Conservation (phyloP, 2,113 vertebrate genomes). For the Hyperopisus bebe region DNA sequence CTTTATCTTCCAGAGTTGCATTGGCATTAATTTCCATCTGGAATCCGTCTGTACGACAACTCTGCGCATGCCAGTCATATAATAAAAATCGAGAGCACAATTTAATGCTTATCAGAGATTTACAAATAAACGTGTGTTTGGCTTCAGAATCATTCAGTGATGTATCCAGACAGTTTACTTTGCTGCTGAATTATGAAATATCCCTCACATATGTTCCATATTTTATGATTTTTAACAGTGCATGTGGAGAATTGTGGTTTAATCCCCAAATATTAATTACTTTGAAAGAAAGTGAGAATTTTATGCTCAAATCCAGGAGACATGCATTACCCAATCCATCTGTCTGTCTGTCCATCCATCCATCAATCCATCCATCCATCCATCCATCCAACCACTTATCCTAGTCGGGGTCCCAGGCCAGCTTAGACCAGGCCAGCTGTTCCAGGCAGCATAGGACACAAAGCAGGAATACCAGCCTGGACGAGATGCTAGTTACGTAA, state of each 20-base stretch:
- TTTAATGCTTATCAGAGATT: neutral
- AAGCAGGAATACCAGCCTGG: neutral
- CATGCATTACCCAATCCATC: neutral
- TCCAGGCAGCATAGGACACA: neutral
- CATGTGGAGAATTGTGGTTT: neutral
- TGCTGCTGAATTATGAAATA: neutral
- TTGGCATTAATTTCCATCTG: neutral
- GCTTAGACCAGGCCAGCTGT: neutral
- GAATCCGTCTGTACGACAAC: neutral
- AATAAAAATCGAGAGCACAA: neutral
- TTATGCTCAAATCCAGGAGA: neutral
- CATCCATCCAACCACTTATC: neutral
- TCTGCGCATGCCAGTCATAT: neutral
- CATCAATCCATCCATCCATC: neutral
- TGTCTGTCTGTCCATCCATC: neutral
- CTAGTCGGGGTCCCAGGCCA: neutral
- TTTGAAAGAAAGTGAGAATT: neutral
- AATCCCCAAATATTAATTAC: neutral
- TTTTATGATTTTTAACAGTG: neutral
- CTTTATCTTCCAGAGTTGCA: neutral
- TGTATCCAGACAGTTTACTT: neutral
- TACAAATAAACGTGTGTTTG: neutral
- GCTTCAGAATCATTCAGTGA: neutral
- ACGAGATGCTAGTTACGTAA: neutral
- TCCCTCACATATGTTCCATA: neutral